Base-by-base conservation (phyloP, 2,888 invertebrate species). In the Nymphalis polychloros region DNA sequence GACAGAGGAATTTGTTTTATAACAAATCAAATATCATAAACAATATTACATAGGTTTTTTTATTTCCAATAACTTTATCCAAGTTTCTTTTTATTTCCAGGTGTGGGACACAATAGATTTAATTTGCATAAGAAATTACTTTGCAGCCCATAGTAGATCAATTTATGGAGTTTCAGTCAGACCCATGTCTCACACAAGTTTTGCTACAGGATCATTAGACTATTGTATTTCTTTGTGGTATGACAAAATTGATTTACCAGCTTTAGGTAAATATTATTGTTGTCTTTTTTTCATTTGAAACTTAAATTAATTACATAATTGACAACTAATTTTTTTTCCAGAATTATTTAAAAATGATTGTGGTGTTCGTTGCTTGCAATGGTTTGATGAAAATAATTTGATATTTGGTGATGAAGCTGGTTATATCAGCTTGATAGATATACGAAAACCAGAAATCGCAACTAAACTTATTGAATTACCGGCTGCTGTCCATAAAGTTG, bases 191-290 rank as follows among this genome's bases (percentile, higher is more conserved):
- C 82, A 81, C 13, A 84, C 86, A 35, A 80, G 85, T 60, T 94
- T 94, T 84, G 89, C 93, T 16, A 94, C 94, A 2, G 92, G 93
- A 7, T 90, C 93, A 41, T 81, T 93, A 80, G 94, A 94, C 82
- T 89, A 90, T 64, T 86, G 84, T 77, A 84, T 93, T 49, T 89
- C 93, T 60, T 74, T 94, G 35, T 94, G 94, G 94, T 93, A 94
- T 83, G 87, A 89, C 19, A 83, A 86, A 76, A 78, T 81, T 48
- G 78, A 78, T 16, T 83, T 82, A 72, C 83, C 89, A 63, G 86
- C 86, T 59, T 75, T 84, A 75, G 87, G 92, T 92, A 75, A 82
- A 80, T 73, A 57, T 63, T 55, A 31, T 55, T 4, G n/a, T 64
- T 20, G 23, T 10, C 7, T 13, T 31, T 41, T 16, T 31, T 20